phyloP scores from a whole-genome alignment of 2,797 vertebrate species.

The Todus mexicanus region DNA sequence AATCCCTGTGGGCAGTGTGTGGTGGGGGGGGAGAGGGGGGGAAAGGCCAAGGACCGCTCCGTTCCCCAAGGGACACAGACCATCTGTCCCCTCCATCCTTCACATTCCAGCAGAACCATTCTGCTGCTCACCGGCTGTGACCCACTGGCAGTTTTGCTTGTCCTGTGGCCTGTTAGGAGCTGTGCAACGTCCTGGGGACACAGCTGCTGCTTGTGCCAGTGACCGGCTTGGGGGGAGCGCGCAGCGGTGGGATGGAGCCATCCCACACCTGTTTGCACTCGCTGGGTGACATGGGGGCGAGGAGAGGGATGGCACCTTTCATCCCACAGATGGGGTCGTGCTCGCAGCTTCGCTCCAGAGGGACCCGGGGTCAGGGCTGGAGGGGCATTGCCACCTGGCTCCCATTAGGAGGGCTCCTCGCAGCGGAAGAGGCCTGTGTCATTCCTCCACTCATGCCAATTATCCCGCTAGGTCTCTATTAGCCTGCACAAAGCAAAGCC shows the following conservation, averaged over 20 bases:
- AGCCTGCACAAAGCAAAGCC: not conserved
- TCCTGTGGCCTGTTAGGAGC: not conserved
- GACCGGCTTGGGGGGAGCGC: not conserved
- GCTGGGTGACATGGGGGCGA: not conserved
- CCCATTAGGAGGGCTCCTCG: slow-evolving; percentile 40
- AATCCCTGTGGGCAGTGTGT: not conserved
- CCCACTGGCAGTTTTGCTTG: not conserved
- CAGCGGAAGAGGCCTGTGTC: slow-evolving; percentile 7
- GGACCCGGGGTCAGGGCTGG: not conserved
- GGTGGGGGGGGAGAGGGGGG: too few relatives aligned
- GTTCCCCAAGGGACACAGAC: slow-evolving; percentile 17
- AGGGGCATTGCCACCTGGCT: slow-evolving; percentile 56
- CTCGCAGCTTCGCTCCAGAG: not conserved
- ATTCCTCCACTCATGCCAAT: slow-evolving; percentile 17
- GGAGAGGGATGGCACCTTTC: not conserved
- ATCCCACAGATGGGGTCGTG: not conserved
- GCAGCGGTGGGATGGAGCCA: not conserved
- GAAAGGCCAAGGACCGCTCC: not conserved
- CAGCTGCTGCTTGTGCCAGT: slow-evolving; percentile 15
- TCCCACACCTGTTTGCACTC: slow-evolving; percentile 14
- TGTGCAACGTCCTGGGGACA: not conserved
- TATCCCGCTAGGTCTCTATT: slow-evolving; percentile 20
- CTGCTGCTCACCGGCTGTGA: not conserved
- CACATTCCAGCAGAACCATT: slow-evolving; percentile 30
- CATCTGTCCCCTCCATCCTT: slow-evolving; percentile 55